Conservation (phyloP, 1,140 invertebrate species). For the Nixonia krombeini region DNA sequence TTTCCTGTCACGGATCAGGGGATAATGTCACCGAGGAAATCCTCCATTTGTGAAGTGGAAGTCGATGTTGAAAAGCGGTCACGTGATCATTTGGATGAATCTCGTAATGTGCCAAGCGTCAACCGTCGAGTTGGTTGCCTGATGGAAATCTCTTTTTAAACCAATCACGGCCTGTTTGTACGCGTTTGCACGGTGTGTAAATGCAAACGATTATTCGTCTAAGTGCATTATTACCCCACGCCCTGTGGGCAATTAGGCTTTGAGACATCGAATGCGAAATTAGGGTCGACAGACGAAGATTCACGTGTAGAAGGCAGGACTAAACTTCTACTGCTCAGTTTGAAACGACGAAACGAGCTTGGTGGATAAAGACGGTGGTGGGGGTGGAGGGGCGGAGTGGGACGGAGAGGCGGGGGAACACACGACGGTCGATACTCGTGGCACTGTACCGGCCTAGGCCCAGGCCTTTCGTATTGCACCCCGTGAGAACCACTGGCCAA, state of each 20-base stretch:
- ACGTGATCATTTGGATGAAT: no score
- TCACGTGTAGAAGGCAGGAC: conserved; percentile 5
- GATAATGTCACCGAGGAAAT: no score
- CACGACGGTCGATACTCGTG: conserved; percentile 53
- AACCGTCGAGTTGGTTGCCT: no score
- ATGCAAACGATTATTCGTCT: neutral
- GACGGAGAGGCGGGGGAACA: conserved; percentile 18
- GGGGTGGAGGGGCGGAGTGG: conserved; percentile 16
- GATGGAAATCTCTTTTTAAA: no score
- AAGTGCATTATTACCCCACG: neutral
- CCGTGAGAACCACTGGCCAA: conserved; percentile 14
- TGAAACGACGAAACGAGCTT: conserved; percentile 32
- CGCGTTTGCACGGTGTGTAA: no score
- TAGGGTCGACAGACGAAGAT: conserved; percentile 13
- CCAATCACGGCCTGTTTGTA: no score
- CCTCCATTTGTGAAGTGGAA: no score
- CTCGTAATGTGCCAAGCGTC: no score
- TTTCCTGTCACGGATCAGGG: no score
- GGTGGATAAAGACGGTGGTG: conserved; percentile 21
- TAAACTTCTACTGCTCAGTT: conserved; percentile 16
- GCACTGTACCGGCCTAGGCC: conserved; percentile 17
- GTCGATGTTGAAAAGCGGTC: no score
- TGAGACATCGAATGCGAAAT: conserved; percentile 8
- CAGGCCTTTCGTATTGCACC: conserved; percentile 14
- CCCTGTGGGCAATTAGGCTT: conserved; percentile 10